Base-by-base conservation (phyloP, 2,113 vertebrate genomes). In the Sinosuthora webbiana region DNA sequence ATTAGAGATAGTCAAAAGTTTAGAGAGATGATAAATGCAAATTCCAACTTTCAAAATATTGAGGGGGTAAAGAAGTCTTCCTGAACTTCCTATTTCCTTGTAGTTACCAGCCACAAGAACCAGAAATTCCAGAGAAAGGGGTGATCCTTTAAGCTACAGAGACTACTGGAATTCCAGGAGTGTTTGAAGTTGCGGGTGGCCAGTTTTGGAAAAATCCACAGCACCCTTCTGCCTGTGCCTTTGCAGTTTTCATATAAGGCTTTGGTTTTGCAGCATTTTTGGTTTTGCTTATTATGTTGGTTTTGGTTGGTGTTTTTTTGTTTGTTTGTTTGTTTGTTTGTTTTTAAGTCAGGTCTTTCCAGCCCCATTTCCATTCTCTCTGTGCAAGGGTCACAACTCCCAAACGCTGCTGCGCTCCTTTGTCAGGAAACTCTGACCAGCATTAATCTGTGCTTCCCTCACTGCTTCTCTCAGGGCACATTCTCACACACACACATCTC, bases 181-280 rank as follows among this genome's bases (percentile, higher is more conserved):
- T 3, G 1, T 35, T 7, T 20, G 39, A 47, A 75, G 11, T 18
- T 59, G 8, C 0, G 0, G 3, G 24, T 20, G 23, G 16, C 15
- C 42, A 22, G 3, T 23, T 4, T 5, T n/a, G 70, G 25, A 37
- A 79, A 78, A 50, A 55, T 30, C 30, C 50, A 41, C 28, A 44
- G 49, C 41, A 23, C 9, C 6, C 11, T 80, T 64, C 42, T 75
- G 6, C 10, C 31, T 71, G 14, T 47, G 15, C 19, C 13, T 44
- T 55, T 52, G 60, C 30, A 11, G 5, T 50, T 73, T 85, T 59
- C 6, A 6, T 19, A 16, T 4, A 42, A 15, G 21, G 10, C 1
- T 42, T 24, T 19, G 21, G 4, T 9, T 83, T 42, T 35, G 20
- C 17, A 35, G 11, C 1, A 31, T 31, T 69, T 23, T 45, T 25